Percentiles rank a stretch among this genome's conserved stretches.
phyloP scores from a whole-genome alignment of 1,140 invertebrate genomes.

The Whitmania pigra region DNA sequence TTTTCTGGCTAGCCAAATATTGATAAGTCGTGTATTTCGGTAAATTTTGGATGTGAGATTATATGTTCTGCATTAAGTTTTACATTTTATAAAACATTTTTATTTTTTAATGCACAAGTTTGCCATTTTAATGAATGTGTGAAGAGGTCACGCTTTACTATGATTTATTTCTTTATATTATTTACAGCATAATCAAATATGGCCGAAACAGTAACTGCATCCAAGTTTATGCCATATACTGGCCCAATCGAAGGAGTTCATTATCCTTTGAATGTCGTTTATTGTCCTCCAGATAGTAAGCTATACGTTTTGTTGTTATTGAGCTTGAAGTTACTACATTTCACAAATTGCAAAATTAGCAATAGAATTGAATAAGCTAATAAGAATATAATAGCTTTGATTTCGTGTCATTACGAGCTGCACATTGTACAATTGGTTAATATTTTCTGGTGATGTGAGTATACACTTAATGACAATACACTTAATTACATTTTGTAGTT shows the following conservation, averaged over 20 bases:
- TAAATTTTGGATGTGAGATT: too few relatives aligned
- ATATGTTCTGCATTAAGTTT: too few relatives aligned
- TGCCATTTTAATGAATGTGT: neutral
- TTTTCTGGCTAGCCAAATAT: too few relatives aligned
- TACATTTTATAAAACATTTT: too few relatives aligned
- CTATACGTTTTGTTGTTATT: conserved; percentile 17
- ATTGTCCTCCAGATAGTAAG: conserved; percentile 57
- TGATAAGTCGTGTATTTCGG: too few relatives aligned
- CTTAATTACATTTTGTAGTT: conserved; percentile 15
- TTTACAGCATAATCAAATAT: neutral
- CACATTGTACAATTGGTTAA: conserved; percentile 24
- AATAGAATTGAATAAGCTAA: neutral
- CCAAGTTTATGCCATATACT: conserved; percentile 19
- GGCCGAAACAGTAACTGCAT: conserved; percentile 8
- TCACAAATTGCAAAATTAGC: too few relatives aligned
- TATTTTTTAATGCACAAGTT: too few relatives aligned
- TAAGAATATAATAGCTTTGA: neutral
- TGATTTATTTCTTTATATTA: too few relatives aligned
- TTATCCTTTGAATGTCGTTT: conserved; percentile 76
- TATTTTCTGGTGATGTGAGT: conserved; percentile 41
- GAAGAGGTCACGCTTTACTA: too few relatives aligned
- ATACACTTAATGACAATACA: conserved; percentile 68
- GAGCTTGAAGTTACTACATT: neutral
- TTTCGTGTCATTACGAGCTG: conserved; percentile 9
- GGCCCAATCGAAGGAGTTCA: conserved; percentile 41